Base-by-base conservation (phyloP, 2,113 vertebrate species). In the Oplegnathus fasciatus region DNA sequence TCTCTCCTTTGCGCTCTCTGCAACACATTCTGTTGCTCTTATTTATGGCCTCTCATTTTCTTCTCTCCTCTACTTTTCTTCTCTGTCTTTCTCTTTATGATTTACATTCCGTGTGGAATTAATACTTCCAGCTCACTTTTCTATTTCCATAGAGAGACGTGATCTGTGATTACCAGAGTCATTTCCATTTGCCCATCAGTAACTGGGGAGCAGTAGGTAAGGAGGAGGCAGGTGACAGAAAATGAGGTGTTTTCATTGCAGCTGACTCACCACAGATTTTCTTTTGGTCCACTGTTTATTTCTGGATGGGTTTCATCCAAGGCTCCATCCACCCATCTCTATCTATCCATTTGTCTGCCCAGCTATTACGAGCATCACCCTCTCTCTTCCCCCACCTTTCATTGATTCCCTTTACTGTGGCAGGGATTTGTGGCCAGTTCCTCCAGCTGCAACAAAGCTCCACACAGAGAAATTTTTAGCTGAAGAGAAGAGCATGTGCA, bases 321-420 rank as follows among this genome's bases (percentile, higher is more conserved):
- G 72, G 46, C 40, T 89, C 71, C 60, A 55, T 82, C 75, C 82
- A 44, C 28, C 75, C 24, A 72, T 85, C 75, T 73, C 78, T 61
- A 66, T 74, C 80, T 67, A 40, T 83, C 62, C 64, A 69, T 85
- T 76, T 85, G 68, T 88, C 82, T 89, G 57, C 22, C 61, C n/a
- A 32, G 67, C 75, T 70, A 67, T 85, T 80, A 74, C 32, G 24
- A 69, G 40, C 40, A 60, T 75, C 67, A 30, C 57, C 54, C 67
- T 65, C 44, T 72, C 75, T 75, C 82, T 65, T 55, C 65, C 55
- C 32, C 73, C 28, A 85, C 40, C 34, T 70, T 83, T 84, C 87
- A 88, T 85, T 91, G 88, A 90, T 88, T 83, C 65, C 40, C 57
- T 76, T 80, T 66, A 46, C 64, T 88, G 54, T 71, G 28, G 82